Percentiles rank a stretch among this genome's conserved stretches.
Evolutionary conservation across 2,888 invertebrate genomes (phyloP).

Genomic region (Alsophila aescularia): DNA sequence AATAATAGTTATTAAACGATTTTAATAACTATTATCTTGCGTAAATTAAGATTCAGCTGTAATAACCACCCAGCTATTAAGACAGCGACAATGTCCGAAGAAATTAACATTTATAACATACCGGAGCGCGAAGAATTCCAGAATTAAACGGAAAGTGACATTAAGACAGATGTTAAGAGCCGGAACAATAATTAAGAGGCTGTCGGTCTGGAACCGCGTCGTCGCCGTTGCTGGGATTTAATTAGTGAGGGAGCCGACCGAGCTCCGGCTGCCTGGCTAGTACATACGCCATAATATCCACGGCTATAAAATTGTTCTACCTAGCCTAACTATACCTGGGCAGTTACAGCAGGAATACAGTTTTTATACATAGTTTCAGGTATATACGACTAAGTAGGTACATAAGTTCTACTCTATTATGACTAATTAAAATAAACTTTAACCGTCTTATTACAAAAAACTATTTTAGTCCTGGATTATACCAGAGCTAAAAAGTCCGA

Average conservation of each 20-base stretch:
- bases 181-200: conserved; percentile 83
- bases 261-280: conserved; percentile 40
- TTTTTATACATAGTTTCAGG: too few species aligned
- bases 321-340: conserved; percentile 8
- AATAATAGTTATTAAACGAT: too few species aligned
- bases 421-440: too few species aligned
- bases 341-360: conserved; percentile 3
- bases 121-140: conserved; percentile 64
- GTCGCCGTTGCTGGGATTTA: conserved; percentile 78
- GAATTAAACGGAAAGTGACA: conserved; percentile 79
- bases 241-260: conserved; percentile 78
- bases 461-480: too few species aligned
- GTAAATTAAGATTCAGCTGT: conserved; percentile 7
- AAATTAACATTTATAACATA: conserved; percentile 62
- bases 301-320: conserved; percentile 32
- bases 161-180: conserved; percentile 82
- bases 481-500: too few species aligned
- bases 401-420: too few species aligned
- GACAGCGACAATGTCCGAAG: conserved; percentile 50
- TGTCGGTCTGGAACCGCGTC: conserved; percentile 79
- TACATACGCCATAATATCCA: conserved; percentile 41
- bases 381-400: too few species aligned
- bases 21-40: not conserved
- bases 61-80: conserved; percentile 19
- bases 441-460: too few species aligned